These are phyloP conservation scores for Blastomussa wellsi DNA, from an alignment of 92 coral and sea anemone genomes.

Conservation along the genomic window DNA sequence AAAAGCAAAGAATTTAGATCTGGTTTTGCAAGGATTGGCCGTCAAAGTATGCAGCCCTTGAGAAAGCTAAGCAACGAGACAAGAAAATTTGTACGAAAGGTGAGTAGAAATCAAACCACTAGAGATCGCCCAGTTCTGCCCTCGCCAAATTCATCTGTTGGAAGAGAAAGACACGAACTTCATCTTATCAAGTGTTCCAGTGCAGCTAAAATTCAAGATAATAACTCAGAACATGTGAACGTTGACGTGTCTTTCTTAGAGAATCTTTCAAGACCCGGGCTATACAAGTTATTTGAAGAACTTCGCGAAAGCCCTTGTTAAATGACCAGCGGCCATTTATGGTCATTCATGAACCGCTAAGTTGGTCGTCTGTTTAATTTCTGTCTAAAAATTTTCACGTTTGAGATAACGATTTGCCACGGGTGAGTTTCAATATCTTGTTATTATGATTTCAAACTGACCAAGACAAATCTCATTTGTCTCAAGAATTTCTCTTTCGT, in stretches of 20 bases:
- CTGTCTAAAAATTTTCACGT: no score
- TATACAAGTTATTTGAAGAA: background rate
- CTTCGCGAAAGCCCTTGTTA: constrained; percentile 30
- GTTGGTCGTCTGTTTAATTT: no score
- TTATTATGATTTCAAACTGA: background rate
- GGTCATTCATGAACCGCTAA: no score
- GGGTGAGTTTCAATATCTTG: background rate
- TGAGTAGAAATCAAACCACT: background rate
- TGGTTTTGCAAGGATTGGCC: constrained; percentile 52
- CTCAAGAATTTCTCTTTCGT: background rate
- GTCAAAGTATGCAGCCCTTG: constrained; percentile 1
- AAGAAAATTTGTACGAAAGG: constrained; percentile 16
- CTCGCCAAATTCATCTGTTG: background rate
- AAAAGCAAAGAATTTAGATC: constrained; percentile 75
- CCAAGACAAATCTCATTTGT: background rate
- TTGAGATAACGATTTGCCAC: background rate
- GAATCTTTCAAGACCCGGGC: background rate
- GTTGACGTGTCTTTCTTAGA: background rate
- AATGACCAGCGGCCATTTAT: background rate
- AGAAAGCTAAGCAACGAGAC: constrained; percentile 30
- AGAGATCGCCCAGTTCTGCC: background rate
- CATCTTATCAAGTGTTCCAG: background rate
- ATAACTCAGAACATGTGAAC: background rate
- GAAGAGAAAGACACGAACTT: background rate
- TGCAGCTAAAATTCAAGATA: background rate